Percentiles rank a stretch among this genome's conserved stretches.
Conservation (phyloP, 2,797 vertebrate species). For the Sarcophilus harrisii region DNA sequence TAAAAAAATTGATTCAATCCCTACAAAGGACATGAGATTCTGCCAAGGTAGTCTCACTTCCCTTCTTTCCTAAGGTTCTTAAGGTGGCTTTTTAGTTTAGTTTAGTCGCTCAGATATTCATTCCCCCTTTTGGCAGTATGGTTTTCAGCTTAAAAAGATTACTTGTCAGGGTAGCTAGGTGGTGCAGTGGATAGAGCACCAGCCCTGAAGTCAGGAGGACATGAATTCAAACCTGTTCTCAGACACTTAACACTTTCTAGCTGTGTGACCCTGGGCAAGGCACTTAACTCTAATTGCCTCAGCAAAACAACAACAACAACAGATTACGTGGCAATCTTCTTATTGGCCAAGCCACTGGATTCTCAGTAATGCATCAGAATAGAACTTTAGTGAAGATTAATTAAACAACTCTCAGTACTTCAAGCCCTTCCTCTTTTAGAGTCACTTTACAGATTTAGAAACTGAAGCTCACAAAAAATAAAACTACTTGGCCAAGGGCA, state of each 20-base stretch:
- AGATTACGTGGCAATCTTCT: not conserved
- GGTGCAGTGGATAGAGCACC: no score
- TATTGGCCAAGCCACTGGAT: not conserved
- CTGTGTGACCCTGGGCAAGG: no score
- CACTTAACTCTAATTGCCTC: no score
- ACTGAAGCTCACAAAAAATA: not conserved
- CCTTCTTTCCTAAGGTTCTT: not conserved
- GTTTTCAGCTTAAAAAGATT: not conserved
- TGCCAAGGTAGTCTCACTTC: not conserved
- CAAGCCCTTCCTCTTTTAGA: not conserved
- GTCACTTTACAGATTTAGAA: not conserved
- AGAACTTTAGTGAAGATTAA: not conserved
- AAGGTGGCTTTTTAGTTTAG: not conserved
- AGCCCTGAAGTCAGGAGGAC: no score
- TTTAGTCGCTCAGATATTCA: not conserved
- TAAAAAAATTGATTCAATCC: not conserved
- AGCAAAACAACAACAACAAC: no score
- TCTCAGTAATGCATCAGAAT: not conserved
- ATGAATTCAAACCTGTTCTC: no score
- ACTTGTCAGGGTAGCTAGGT: no score
- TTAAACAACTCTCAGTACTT: constrained; percentile 5
- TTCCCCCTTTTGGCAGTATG: not conserved
- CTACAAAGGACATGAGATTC: not conserved
- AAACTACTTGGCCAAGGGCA: not conserved
- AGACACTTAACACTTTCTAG: no score